A percentile compares a stretch with the other conserved stretches of the same genome.
These are phyloP conservation scores for Andrena fulva DNA, from an alignment of 2,888 invertebrate genomes.

Conservation along the genomic window DNA sequence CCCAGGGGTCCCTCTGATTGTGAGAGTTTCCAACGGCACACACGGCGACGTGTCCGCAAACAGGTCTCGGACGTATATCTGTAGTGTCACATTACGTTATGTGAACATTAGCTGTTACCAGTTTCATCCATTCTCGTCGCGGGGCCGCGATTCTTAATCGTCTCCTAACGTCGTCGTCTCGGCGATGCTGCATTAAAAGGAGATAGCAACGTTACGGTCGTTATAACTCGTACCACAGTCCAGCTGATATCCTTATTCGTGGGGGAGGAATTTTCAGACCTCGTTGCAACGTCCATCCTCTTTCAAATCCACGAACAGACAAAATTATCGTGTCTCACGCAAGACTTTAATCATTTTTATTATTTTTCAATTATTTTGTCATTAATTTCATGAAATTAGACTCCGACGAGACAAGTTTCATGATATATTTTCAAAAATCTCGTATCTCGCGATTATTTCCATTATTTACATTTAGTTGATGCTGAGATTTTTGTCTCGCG, in stretches of 20 bases:
- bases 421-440: too few relatives aligned
- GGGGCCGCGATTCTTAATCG: conserved; percentile 52
- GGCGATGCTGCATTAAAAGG: conserved; percentile 34
- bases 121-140: conserved; percentile 62
- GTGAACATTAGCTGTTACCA: conserved; percentile 64
- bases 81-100: conserved; percentile 67
- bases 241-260: conserved; percentile 38
- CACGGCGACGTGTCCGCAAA: conserved; percentile 22
- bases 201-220: conserved; percentile 46
- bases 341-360: not conserved
- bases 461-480: too few relatives aligned
- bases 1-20: conserved; percentile 26
- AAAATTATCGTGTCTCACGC: too few relatives aligned
- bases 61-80: conserved; percentile 42
- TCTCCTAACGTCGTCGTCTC: conserved; percentile 28
- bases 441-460: too few relatives aligned
- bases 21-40: conserved; percentile 35
- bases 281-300: not conserved
- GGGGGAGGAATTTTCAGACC: conserved; percentile 31
- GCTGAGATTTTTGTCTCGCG: too few relatives aligned
- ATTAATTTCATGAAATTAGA: too few relatives aligned
- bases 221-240: conserved; percentile 39
- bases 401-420: too few relatives aligned
- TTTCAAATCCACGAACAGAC: not conserved
- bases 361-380: too few relatives aligned